phyloP scores from a whole-genome alignment of 2,113 vertebrate species.

The Anas platyrhynchos region DNA sequence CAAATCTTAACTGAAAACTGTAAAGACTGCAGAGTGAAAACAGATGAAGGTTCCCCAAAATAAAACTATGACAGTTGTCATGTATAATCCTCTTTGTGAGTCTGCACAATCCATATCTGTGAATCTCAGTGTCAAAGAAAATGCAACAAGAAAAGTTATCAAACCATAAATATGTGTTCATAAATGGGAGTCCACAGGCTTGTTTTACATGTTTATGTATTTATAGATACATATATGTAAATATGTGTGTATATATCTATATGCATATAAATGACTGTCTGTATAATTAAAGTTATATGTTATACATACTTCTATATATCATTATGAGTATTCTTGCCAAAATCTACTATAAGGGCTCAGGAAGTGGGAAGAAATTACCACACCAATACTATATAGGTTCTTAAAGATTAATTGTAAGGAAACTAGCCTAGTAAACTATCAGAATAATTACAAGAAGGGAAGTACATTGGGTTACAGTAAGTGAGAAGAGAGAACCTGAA shows the following conservation, averaged over 20 bases:
- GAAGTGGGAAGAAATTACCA: not conserved
- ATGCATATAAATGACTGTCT: not conserved
- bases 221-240: no score
- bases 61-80: not conserved
- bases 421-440: not conserved
- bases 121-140: not conserved
- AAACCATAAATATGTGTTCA: not conserved
- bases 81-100: not conserved
- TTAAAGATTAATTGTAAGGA: not conserved
- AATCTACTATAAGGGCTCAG: not conserved
- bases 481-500: not conserved
- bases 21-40: not conserved
- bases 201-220: not conserved
- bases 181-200: not conserved
- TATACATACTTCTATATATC: not conserved
- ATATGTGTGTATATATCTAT: not conserved
- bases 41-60: not conserved
- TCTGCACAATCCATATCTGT: not conserved
- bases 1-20: not conserved
- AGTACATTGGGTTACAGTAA: not conserved
- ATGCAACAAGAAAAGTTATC: not conserved
- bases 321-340: not conserved
- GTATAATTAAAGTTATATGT: not conserved
- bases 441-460: not conserved
- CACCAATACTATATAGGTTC: not conserved